Percentiles rank a stretch among this genome's conserved stretches.
These are phyloP conservation scores for Malurus splendens DNA, from an alignment of 2,797 vertebrate genomes.

Conservation along the genomic window DNA sequence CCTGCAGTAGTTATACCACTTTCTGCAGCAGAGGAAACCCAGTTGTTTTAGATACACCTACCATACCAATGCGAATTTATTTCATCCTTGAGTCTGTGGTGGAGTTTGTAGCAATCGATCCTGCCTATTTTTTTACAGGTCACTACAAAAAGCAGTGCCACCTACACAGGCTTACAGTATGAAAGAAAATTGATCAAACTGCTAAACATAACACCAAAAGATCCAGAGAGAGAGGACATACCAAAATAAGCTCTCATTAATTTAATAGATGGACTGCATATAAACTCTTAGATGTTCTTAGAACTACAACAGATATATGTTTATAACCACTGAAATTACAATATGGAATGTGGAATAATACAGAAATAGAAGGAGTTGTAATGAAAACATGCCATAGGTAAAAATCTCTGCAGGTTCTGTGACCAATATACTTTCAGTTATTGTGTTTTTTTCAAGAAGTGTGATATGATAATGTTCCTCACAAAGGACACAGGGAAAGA, in stretches of 20 bases:
- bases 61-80: not conserved
- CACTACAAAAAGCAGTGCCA: not conserved
- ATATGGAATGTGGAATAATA: not conserved
- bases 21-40: not conserved
- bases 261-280: not conserved
- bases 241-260: not conserved
- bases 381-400: not conserved
- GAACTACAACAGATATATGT: not conserved
- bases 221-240: not conserved
- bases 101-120: not conserved
- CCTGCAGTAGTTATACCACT: not conserved
- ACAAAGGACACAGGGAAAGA: slow-evolving; percentile 38
- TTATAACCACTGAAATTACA: not conserved
- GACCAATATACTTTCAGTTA: slow-evolving; percentile 21
- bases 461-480: slow-evolving; percentile 30
- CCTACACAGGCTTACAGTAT: not conserved
- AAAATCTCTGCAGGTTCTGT: slow-evolving; percentile 28
- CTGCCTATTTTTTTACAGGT: not conserved
- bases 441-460: slow-evolving; percentile 34
- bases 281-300: not conserved
- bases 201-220: not conserved
- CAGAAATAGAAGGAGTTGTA: not conserved
- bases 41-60: not conserved
- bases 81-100: not conserved
- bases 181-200: not conserved